A percentile compares a stretch with the other conserved stretches of the same genome.
phyloP scores from a whole-genome alignment of 1,140 invertebrate genomes.

The Lasioglossum baleicum region DNA sequence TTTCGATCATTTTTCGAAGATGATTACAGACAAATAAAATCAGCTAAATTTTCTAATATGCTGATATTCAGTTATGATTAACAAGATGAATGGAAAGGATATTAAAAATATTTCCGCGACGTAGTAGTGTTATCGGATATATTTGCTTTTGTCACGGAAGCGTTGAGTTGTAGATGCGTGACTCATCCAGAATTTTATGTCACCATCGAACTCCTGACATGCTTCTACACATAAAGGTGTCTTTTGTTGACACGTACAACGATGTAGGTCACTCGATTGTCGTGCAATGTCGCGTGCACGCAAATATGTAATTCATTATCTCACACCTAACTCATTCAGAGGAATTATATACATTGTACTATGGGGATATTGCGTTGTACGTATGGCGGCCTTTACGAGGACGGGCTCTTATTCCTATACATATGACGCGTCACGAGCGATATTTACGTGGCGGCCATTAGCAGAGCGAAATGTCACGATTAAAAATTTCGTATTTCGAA shows the following conservation, averaged over 20 bases:
- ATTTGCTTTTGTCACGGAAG: neutral
- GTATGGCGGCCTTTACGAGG: neutral
- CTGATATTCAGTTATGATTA: neutral
- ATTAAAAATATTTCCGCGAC: neutral
- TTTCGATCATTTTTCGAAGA: neutral
- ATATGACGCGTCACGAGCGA: neutral
- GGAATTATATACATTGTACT: neutral
- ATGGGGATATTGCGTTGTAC: neutral
- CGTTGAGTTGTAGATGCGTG: neutral
- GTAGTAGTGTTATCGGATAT: neutral
- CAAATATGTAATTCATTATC: slow-evolving; percentile 18
- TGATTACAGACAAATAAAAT: neutral
- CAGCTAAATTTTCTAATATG: neutral
- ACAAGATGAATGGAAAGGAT: neutral
- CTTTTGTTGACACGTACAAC: slow-evolving; percentile 9
- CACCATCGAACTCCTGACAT: slow-evolving; percentile 5
- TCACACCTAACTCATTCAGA: neutral
- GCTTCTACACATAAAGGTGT: neutral
- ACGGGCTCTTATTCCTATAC: no score
- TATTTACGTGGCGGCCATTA: neutral
- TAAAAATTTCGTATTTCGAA: neutral
- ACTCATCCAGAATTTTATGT: slow-evolving; percentile 6
- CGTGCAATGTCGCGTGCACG: neutral
- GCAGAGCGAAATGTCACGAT: neutral
- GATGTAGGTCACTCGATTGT: slow-evolving; percentile 16